phyloP scores from a whole-genome alignment of 1,140 invertebrate species.

The Mactra quadrangularis region DNA sequence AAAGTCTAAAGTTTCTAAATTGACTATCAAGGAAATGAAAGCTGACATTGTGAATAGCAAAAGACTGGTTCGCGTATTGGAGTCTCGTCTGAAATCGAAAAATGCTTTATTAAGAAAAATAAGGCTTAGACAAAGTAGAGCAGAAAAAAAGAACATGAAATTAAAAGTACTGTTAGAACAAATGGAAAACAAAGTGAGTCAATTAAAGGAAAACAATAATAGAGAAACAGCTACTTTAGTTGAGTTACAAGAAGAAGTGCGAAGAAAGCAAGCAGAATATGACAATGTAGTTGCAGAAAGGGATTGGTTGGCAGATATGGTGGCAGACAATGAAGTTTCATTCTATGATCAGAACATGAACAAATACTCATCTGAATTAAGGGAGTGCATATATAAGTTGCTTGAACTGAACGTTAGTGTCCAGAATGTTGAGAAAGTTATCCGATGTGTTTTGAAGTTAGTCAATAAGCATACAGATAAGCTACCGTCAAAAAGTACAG shows the following conservation, averaged over 20 bases:
- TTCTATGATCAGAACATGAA: constrained; percentile 15
- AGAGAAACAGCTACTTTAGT: not conserved
- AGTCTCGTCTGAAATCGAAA: too few relatives aligned
- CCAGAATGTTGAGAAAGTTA: not conserved
- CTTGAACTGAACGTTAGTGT: constrained; percentile 33
- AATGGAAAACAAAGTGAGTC: not conserved
- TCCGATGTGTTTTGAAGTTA: constrained; percentile 32
- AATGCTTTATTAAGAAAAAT: too few relatives aligned
- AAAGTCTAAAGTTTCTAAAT: too few relatives aligned
- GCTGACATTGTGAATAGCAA: too few relatives aligned
- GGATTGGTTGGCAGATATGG: constrained; percentile 33
- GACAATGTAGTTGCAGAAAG: constrained; percentile 6
- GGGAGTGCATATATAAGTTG: constrained; percentile 30
- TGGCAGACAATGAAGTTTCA: constrained; percentile 5
- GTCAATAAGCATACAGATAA: not conserved
- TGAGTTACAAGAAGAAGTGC: not conserved
- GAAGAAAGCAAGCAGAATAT: not conserved
- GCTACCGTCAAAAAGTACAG: constrained; percentile 3
- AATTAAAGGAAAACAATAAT: constrained; percentile 1
- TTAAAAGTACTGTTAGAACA: not conserved
- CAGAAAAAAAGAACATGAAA: not conserved
- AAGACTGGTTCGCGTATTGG: too few relatives aligned
- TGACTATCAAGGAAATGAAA: too few relatives aligned
- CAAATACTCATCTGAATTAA: constrained; percentile 38
- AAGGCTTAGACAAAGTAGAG: too few relatives aligned